Evolutionary conservation across 2,888 invertebrate genomes (phyloP), one percentile per base, ranked within the genome.

Genomic region (Deroplatys truncata): DNA sequence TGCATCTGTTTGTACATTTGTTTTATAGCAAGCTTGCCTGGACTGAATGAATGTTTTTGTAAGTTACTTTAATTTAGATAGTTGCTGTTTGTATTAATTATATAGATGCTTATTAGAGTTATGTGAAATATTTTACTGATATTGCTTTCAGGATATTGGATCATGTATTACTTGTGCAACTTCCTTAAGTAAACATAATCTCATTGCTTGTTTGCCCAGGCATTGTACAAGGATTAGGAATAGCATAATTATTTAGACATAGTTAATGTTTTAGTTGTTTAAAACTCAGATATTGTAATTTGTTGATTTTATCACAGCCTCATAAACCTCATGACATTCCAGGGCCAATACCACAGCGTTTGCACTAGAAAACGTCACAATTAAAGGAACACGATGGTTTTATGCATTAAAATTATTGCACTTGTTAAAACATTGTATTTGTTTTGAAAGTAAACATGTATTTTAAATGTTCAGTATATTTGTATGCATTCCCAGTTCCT

Each of bases 21-120:
- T 87, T 87, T 85, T 83, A 87, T 87, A 87, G 87, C 87, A 87
- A 87, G 87, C 87, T 87, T 83, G 87, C 87, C 87, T 87, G 87
- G 87, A 87, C 43, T 87, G 87, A 83, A 82, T 87, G 56, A 87
- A 28, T 87, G 87, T 49, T 87, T 87, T 87, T 87, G 87, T 87
- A 87, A 87, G 87, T 87, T 82, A 85, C 85, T 85, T 85, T 85
- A 72, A 72, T 20, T 72, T 72, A 72, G 56, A 72, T 72, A 72
- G 56, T 72, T 72, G 56, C 56, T 72, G 56, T 72, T 20, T 72
- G 56, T 72, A 72, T 72, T 72, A 72, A 72, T 5, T 25, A 72
- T 72, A 72, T 72, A 72, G 56, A 72, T 72, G 56, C 56, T 72
- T 72, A 72, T 72, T 72, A 72, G 56, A 72, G 56, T 72, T 72